Evolutionary conservation across 2,888 invertebrate species (phyloP).

Genomic region (Chalcosyrphus nemorum): DNA sequence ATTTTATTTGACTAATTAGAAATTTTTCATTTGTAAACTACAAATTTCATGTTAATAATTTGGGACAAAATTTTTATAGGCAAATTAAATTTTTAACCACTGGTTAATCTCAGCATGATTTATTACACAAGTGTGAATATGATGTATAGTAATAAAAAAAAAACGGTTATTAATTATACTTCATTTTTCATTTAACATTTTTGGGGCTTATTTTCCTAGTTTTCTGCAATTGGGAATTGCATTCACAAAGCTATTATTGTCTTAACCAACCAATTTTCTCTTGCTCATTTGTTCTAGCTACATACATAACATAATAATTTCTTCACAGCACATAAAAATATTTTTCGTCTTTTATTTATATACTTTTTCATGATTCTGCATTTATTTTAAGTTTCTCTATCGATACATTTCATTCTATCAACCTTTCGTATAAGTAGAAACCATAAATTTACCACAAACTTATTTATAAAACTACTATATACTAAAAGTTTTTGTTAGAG

Average conservation of each 20-base stretch:
- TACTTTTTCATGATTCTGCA: slow-evolving; percentile 7
- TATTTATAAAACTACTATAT: slow-evolving; percentile 60
- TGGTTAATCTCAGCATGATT: neutral
- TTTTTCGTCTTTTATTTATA: too few species aligned
- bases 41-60: neutral
- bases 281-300: slow-evolving; percentile 20
- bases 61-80: neutral
- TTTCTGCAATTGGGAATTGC: neutral
- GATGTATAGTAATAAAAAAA: neutral
- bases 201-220: neutral
- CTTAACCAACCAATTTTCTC: slow-evolving; percentile 11
- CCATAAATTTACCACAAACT: slow-evolving; percentile 44
- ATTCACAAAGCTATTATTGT: neutral
- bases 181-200: neutral
- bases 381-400: slow-evolving; percentile 13
- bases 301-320: slow-evolving; percentile 3
- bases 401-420: slow-evolving; percentile 52
- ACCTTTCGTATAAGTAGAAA: slow-evolving; percentile 43
- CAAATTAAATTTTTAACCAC: slow-evolving; percentile 25
- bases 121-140: neutral
- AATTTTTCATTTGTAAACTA: neutral
- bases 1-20: neutral
- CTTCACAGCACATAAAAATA: slow-evolving; percentile 39
- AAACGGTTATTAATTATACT: neutral
- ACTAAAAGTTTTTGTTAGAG: slow-evolving; percentile 60